Evolutionary conservation across 2,888 invertebrate species (phyloP).

Genomic region (Temnothorax ravouxi): DNA sequence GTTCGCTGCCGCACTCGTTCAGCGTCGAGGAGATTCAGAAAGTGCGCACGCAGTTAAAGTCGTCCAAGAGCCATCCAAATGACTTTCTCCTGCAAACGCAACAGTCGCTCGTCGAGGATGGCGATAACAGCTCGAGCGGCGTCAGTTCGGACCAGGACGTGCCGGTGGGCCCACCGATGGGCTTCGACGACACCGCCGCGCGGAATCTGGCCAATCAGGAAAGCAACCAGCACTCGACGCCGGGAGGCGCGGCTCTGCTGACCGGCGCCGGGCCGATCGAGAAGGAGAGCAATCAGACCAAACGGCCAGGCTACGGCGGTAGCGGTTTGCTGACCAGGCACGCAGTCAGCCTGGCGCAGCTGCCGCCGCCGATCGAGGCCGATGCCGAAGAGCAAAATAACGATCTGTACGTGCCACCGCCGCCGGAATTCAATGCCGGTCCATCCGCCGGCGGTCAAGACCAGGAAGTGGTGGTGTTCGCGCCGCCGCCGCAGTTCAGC

Average conservation of each 20-base stretch:
- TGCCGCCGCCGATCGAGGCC: conserved; percentile 93
- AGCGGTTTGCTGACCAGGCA: conserved; percentile 88
- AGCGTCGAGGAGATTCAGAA: conserved; percentile 96
- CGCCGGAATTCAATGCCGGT: conserved; percentile 88
- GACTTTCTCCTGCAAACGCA: conserved; percentile 89
- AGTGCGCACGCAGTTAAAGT: conserved; percentile 93
- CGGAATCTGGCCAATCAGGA: conserved; percentile 83
- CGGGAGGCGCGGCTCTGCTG: conserved; percentile 66
- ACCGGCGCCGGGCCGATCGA: conserved; percentile 80
- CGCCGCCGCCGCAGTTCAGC: conserved; percentile 97
- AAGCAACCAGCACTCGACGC: conserved; percentile 69
- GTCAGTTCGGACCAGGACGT: conserved; percentile 95
- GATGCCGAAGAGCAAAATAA: conserved; percentile 91
- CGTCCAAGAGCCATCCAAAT: conserved; percentile 95
- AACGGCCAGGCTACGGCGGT: conserved; percentile 81
- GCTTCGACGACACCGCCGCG: conserved; percentile 85
- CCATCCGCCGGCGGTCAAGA: conserved; percentile 86
- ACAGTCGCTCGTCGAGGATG: conserved; percentile 89
- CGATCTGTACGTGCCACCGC: conserved; percentile 88
- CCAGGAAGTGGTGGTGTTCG: conserved; percentile 89
- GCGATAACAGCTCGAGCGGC: conserved; percentile 95
- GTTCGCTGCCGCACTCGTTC: conserved; percentile 94
- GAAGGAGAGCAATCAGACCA: conserved; percentile 80
- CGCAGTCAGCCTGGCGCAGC: conserved; percentile 92
- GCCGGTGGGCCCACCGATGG: conserved; percentile 87